These are phyloP conservation scores for Diloba caeruleocephala DNA, from an alignment of 2,888 invertebrate species.

Conservation along the genomic window DNA sequence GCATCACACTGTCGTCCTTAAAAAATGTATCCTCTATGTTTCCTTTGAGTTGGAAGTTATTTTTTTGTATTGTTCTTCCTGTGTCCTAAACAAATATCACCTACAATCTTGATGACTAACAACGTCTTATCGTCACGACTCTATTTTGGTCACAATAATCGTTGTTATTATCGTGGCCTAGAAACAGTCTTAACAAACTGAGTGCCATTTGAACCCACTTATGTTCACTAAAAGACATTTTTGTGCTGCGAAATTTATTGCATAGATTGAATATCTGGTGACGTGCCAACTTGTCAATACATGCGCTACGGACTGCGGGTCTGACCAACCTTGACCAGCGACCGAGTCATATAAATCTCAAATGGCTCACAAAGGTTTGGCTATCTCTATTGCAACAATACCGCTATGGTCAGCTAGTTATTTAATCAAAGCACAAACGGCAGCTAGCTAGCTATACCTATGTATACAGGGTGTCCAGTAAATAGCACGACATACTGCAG, in stretches of 20 bases:
- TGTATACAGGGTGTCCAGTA: not conserved
- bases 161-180: conserved; percentile 19
- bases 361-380: conserved; percentile 63
- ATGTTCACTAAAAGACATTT: conserved; percentile 30
- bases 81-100: conserved; percentile 34
- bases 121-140: conserved; percentile 17
- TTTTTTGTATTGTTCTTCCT: conserved; percentile 30
- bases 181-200: conserved; percentile 28
- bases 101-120: conserved; percentile 35
- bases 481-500: too few relatives aligned
- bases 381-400: conserved; percentile 56
- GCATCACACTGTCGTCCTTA: conserved; percentile 25
- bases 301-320: conserved; percentile 76
- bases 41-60: conserved; percentile 33
- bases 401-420: conserved; percentile 42
- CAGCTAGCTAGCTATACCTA: conserved; percentile 16
- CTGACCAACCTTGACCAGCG: conserved; percentile 84
- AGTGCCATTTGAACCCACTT: conserved; percentile 30
- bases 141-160: conserved; percentile 38
- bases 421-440: conserved; percentile 36
- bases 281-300: conserved; percentile 76
- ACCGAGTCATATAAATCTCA: conserved; percentile 69
- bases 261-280: conserved; percentile 66
- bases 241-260: conserved; percentile 49
- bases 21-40: conserved; percentile 26